phyloP scores from a whole-genome alignment of 1,140 invertebrate genomes.

The Brachionus sp. region DNA sequence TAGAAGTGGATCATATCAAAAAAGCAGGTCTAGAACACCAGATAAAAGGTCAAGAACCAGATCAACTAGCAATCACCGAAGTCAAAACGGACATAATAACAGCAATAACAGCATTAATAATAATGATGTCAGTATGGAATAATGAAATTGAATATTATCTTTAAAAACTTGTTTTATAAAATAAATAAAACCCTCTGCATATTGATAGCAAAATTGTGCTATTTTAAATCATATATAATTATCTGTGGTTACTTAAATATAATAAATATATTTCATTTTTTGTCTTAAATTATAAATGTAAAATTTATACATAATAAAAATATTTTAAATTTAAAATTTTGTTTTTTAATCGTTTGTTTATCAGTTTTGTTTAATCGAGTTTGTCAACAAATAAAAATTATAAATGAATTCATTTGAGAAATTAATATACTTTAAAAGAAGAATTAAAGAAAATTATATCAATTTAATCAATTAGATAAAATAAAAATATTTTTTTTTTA shows the following conservation, averaged over 20 bases:
- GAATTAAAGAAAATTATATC: too few species aligned
- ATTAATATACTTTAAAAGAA: too few species aligned
- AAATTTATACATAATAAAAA: neutral
- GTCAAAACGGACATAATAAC: neutral
- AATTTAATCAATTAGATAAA: too few species aligned
- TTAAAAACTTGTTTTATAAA: neutral
- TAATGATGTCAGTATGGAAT: slow-evolving; percentile 19
- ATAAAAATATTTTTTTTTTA: too few species aligned
- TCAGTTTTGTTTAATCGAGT: neutral
- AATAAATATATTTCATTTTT: neutral
- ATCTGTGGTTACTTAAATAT: neutral
- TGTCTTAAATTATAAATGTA: neutral
- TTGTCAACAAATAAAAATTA: neutral
- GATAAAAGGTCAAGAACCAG: neutral
- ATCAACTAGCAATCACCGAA: neutral
- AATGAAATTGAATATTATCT: neutral
- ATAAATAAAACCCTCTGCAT: neutral
- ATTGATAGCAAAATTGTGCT: neutral
- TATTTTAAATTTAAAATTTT: neutral
- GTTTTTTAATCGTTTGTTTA: neutral
- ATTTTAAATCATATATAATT: neutral
- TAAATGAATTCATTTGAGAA: too few species aligned
- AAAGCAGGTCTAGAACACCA: neutral
- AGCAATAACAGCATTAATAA: neutral
- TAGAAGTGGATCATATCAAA: neutral